Evolutionary conservation across 2,113 vertebrate species (phyloP).

Genomic region (Bos javanicus): DNA sequence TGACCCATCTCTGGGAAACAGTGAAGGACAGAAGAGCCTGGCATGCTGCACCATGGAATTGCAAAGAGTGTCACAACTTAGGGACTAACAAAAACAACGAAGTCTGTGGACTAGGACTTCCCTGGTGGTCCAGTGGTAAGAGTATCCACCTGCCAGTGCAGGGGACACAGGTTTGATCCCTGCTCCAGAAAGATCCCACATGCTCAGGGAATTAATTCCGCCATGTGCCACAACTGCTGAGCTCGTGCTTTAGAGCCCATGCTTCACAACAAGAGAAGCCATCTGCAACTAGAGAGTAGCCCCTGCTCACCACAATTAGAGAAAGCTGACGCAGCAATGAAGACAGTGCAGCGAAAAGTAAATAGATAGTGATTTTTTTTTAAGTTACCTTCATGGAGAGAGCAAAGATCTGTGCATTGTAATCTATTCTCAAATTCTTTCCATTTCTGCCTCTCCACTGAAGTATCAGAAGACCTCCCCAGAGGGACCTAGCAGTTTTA

Average conservation of each 20-base stretch:
- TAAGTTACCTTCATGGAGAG: background rate
- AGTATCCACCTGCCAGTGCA: background rate
- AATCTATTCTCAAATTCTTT: background rate
- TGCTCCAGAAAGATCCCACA: background rate
- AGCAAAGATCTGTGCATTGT: background rate
- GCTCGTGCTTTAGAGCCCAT: background rate
- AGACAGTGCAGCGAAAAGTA: background rate
- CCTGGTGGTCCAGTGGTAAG: background rate
- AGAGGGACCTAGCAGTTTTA: background rate
- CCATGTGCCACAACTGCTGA: background rate
- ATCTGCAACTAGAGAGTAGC: background rate
- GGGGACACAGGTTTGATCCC: background rate
- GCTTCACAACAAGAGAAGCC: background rate
- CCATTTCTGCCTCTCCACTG: background rate
- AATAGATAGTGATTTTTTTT: background rate
- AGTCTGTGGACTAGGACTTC: background rate
- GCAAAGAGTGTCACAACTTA: background rate
- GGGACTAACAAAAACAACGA: background rate
- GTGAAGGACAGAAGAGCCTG: background rate
- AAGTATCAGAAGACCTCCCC: background rate
- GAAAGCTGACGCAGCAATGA: background rate
- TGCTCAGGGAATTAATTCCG: background rate
- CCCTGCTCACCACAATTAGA: background rate
- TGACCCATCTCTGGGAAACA: background rate
- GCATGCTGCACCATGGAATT: background rate